Base-by-base conservation (phyloP, 2,797 vertebrate species). In the Lithobates sylvaticus region DNA sequence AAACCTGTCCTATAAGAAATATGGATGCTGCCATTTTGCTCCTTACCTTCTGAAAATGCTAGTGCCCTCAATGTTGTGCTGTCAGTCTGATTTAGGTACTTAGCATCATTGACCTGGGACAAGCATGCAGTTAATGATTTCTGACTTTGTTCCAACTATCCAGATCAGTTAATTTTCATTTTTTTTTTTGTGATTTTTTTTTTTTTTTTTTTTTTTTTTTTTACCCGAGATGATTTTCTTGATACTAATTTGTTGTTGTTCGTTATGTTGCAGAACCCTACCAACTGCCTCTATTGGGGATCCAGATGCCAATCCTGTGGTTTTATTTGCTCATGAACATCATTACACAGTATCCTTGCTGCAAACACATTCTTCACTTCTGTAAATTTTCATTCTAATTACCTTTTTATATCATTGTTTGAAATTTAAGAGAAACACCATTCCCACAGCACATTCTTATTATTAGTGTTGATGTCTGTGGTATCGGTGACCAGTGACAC, bases 271-370 rank as follows among this genome's bases (percentile, higher is more conserved):
- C 95, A 99, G 98, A 96, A 90, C 94, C 89, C 0, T 95, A 96
- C 77, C 91, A 93, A 18, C 73, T 99, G 64, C 96, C 97, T 0
- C 90, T 90, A 68, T 2, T 97, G 0, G 95, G 95, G 8, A 47
- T 95, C 83, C 90, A 91, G 0, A 2, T 98, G 86, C 98, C 98
- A 0, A 88, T 97, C 90, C 95, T 99, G 98, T 99, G 98, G 98
- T 89, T 99, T 89, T 99, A 98, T 93, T 95, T 99, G 86, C 88
- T 97, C 85, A 93, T 98, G 94, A 99, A 99, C 0, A 89, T 99
- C 72, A 78, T 99, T 92, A 99, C 98, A 74, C 98, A 99, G 97
- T 99, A 99, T 99, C 98, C 97, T 99, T 95, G 90, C 76, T 9
- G 32, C 2, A 64, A 23, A 67, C 12, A 61, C 6, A 9, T 61